Conservation (phyloP, 2,888 invertebrate genomes). For the Bombylius major region DNA sequence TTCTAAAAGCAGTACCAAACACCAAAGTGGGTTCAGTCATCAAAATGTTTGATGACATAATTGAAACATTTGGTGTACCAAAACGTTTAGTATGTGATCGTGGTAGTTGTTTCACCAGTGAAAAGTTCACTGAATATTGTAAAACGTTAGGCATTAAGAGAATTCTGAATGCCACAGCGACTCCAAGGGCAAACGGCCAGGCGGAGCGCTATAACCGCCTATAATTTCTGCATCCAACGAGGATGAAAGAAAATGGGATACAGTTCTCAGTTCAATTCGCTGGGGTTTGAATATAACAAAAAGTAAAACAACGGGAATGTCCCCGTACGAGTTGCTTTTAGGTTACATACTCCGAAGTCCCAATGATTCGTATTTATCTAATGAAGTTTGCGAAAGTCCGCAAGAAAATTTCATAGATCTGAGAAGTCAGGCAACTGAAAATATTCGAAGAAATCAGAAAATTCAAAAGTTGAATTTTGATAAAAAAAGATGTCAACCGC, state of each 20-base stretch:
- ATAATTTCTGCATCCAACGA: background rate
- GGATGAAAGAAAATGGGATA: background rate
- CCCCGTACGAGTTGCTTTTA: too few species aligned
- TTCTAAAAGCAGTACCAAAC: background rate
- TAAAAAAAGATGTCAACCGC: too few species aligned
- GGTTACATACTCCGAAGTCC: too few species aligned
- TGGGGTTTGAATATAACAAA: too few species aligned
- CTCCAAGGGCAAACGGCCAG: slow-evolving; percentile 1
- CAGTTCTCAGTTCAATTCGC: too few species aligned
- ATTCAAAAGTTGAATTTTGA: too few species aligned
- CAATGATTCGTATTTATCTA: too few species aligned
- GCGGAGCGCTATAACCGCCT: background rate
- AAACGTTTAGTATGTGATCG: slow-evolving; percentile 1
- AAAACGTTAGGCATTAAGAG: background rate
- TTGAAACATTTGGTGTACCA: slow-evolving; percentile 1
- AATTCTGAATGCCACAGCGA: slow-evolving; percentile 1
- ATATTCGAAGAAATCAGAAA: too few species aligned
- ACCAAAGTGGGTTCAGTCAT: background rate
- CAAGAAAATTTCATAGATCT: too few species aligned
- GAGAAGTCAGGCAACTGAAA: too few species aligned
- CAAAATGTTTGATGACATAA: background rate
- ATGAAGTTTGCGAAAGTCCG: too few species aligned
- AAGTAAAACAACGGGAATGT: too few species aligned
- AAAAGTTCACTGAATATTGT: background rate
- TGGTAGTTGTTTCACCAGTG: background rate